A percentile compares a stretch with the other conserved stretches of the same genome.
phyloP scores from a whole-genome alignment of 2,113 vertebrate species.

The Rattus norvegicus region GRCr8 NC_086022.1:120224501-120225000 shows the following conservation, averaged over 20 bases:
- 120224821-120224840: background rate
- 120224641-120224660: rapidly evolving
- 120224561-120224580: background rate
- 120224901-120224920: background rate
- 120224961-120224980: background rate
- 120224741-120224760: background rate
- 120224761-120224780: background rate
- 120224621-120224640: background rate
- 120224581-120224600: background rate
- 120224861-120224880: background rate
- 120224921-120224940: background rate
- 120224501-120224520: background rate
- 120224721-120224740: background rate
- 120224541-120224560: background rate
- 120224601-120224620: background rate
- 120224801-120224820: background rate
- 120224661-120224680: background rate
- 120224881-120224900: background rate
- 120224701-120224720: background rate
- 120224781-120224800: background rate
- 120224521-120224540: background rate
- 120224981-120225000: background rate
- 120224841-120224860: background rate
- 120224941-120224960: background rate
- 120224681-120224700: background rate